Base-by-base conservation (phyloP, 2,888 invertebrate genomes). In the Diarsia mendica region DNA sequence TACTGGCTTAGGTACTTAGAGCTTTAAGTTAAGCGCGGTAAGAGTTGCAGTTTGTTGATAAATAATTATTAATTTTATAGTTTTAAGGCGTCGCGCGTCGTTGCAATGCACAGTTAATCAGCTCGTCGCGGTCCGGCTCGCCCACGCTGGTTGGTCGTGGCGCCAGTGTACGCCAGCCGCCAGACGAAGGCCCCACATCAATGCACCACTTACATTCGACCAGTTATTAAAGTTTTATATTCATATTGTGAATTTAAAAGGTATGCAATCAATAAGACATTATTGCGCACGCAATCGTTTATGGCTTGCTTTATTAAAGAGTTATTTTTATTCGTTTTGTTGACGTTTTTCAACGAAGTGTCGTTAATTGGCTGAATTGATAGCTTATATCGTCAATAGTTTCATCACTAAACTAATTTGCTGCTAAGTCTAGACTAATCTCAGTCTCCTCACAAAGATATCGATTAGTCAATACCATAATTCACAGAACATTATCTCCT, bases 41-140 rank as follows among this genome's bases (percentile, higher is more conserved):
- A 81, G 85, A 81, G 73, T 85, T 72, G 75, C 70, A 72, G 80
- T 79, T 83, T 85, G 66, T 72, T 69, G 55, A 58, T 87, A 84
- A 88, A 90, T 92, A 89, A 90, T 91, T 92, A 91, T 90, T 88
- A 89, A 87, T 88, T 88, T 83, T 86, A 86, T 88, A 85, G 87
- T 90, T 91, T 90, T 89, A 90, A 89, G 87, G 89, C 88, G 85
- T 90, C 86, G 89, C 87, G 87, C 87, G 84, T 90, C 87, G 90
- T 89, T 88, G 89, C 91, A 90, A 90, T 90, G 91, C 89, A 89
- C 91, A 90, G 92, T 94, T 94, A 94, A 94, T 94, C 93, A 93
- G 91, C 88, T 90, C 87, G 89, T 89, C 89, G 90, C 90, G 87
- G 91, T 89, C 90, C 87, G 84, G 95, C 93, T 91, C 95, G 90